Base-by-base conservation (phyloP, 1,140 invertebrate genomes). In the Pseudomyrmex gracilis region DNA sequence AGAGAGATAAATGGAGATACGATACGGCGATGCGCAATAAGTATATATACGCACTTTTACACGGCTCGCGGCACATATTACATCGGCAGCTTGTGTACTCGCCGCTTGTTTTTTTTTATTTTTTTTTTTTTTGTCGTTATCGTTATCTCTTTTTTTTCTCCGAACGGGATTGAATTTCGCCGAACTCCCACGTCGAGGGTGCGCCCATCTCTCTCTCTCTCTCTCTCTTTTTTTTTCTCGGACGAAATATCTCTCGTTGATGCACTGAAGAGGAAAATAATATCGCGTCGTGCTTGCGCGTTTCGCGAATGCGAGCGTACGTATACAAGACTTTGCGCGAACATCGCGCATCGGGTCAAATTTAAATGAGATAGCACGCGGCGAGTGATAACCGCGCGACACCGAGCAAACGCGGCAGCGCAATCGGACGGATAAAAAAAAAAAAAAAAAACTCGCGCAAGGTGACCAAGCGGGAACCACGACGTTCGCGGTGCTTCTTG, bases 101-200 rank as follows among this genome's bases (percentile, higher is more conserved):
- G 53, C 43, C 43, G 51, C 20, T 78, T 78, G 68, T 70, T 78
- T 78, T 58, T n/a, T 43, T 70, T 49, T 13, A 12, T 15, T 34
- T 78, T 78, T 47, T 78, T 78, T 78, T 58, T n/a, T 34, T 68
- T 49, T 13, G 15, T 20, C 53, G 53, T 66, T 83, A 88, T 87
- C 83, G 86, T 83, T 82, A 73, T 66, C 78, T 63, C 20, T 73
- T 58, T 34, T 34, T 34, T 0, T 34, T 34, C 7, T 67, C 74
- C 51, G 24, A 20, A 61, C 22, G 73, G 70, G 73, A 83, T 77
- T 73, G 58, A 53, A 63, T 83, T 83, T 77, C 80, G 78, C 22
- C 43, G 61, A 76, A 83, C 80, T 80, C 58, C 73, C 73, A 61
- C 10, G 49, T 63, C 47, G 57, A 63, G 17, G 45, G 55, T 47